These are phyloP conservation scores for Phyllotreta cruciferae DNA, from an alignment of 2,888 invertebrate genomes.

Conservation along the genomic window DNA sequence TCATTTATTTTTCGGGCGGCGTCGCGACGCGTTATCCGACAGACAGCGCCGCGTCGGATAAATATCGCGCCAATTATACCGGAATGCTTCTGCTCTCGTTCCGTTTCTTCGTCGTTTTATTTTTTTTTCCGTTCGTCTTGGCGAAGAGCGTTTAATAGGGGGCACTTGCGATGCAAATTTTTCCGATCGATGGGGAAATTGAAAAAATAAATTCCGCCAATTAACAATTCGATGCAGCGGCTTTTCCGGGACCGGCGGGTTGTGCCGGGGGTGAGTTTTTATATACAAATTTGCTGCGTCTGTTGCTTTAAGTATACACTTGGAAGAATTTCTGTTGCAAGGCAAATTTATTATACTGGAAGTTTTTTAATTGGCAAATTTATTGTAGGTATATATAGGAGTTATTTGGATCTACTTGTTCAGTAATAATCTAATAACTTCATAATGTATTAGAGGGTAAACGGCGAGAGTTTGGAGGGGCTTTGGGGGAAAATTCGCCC, in stretches of 20 bases:
- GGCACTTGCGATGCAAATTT: slow-evolving; percentile 39
- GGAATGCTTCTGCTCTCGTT: slow-evolving; percentile 4
- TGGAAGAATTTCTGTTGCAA: too few relatives aligned
- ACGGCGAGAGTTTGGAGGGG: too few relatives aligned
- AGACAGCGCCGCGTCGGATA: slow-evolving; percentile 22
- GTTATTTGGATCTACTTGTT: too few relatives aligned
- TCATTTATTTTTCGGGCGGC: slow-evolving; percentile 7
- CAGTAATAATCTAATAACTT: too few relatives aligned
- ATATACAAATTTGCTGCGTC: too few relatives aligned
- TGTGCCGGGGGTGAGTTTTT: background rate
- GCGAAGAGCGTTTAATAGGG: slow-evolving; percentile 30
- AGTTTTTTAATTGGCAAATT: too few relatives aligned
- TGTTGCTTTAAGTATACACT: too few relatives aligned
- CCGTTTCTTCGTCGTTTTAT: background rate
- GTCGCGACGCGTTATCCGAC: slow-evolving; percentile 9
- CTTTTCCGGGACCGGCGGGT: slow-evolving; percentile 28
- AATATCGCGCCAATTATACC: slow-evolving; percentile 29
- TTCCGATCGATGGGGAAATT: slow-evolving; percentile 38
- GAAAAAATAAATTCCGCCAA: slow-evolving; percentile 38
- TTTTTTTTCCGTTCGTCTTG: background rate
- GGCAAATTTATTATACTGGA: too few relatives aligned
- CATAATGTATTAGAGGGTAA: too few relatives aligned
- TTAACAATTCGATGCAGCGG: slow-evolving; percentile 37
- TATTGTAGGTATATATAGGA: too few relatives aligned
- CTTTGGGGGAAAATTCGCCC: too few relatives aligned